These are phyloP conservation scores for Spicauda simplicius DNA, from an alignment of 2,888 invertebrate species.

Conservation along the genomic window DNA sequence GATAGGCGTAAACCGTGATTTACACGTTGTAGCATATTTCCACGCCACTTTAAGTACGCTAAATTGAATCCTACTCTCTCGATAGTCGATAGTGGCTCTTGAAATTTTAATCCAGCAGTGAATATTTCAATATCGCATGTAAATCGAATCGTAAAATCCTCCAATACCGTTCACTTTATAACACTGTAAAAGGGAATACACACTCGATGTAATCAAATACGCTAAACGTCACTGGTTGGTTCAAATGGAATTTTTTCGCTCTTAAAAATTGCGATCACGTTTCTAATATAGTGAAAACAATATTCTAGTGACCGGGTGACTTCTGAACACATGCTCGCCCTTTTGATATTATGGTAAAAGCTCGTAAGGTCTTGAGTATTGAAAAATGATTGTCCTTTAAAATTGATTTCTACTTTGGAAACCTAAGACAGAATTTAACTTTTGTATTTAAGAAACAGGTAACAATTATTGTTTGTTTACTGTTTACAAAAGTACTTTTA, in stretches of 20 bases:
- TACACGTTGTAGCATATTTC: neutral
- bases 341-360: constrained; percentile 67
- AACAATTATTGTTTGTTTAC: no score
- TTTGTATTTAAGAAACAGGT: no score
- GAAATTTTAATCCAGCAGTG: constrained; percentile 64
- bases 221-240: constrained; percentile 69
- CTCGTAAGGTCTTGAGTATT: constrained; percentile 62
- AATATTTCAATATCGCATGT: constrained; percentile 75
- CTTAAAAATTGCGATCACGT: constrained; percentile 85
- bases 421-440: neutral
- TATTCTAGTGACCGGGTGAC: constrained; percentile 86
- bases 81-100: constrained; percentile 39
- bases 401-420: constrained; percentile 3
- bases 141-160: constrained; percentile 72
- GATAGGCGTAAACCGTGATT: neutral
- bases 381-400: constrained; percentile 63
- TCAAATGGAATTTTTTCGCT: constrained; percentile 82
- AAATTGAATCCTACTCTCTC: constrained; percentile 13
- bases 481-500: no score
- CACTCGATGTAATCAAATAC: constrained; percentile 78
- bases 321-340: constrained; percentile 81
- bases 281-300: constrained; percentile 86
- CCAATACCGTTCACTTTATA: constrained; percentile 77
- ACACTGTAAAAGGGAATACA: constrained; percentile 74
- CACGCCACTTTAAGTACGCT: neutral